Base-by-base conservation (phyloP, 2,888 invertebrate genomes). In the Falcaria lacertinaria region DNA sequence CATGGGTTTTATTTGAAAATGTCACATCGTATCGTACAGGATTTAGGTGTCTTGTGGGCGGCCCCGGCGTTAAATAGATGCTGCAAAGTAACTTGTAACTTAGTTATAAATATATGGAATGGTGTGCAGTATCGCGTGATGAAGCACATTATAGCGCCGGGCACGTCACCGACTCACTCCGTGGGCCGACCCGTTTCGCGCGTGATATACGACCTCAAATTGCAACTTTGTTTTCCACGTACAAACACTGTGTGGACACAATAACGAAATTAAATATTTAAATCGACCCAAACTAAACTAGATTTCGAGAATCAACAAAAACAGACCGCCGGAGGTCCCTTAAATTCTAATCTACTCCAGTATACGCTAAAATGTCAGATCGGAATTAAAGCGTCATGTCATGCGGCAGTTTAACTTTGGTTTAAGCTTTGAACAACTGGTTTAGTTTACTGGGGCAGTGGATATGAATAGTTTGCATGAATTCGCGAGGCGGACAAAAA, bases 111-210 rank as follows among this genome's bases (percentile, higher is more conserved):
- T 73, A 71, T 68, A 56, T 70, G 63, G 62, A 75, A 74, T 70
- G 69, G 57, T 72, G 74, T 75, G 71, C 65, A 55, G 63, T 66
- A 71, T 84, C 69, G 83, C 85, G 83, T 86, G 85, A 71, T 76
- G 67, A 49, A 62, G 64, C 54, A 68, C 81, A 83, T 82, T 83
- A 83, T 57, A 68, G 74, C 64, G 61, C 58, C 67, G 67, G 62
- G 75, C 76, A 74, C 74, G 80, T 77, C 75, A 79, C 65, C 63
- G 63, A 47, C 60, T 50, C 49, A 62, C 67, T 69, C 66, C 71
- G 66, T 54, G 65, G 54, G 57, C 52, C 72, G 69, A 71, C 69
- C 73, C 64, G 74, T 63, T 80, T 78, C 69, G 71, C 75, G 74
- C 70, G 73, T 84, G 77, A 82, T 80, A 76, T 77, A 78, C 72